Conservation (phyloP, 30 jellyfish, hydroid and myxozoan genomes). For the Turritopsis dohrnii region DNA sequence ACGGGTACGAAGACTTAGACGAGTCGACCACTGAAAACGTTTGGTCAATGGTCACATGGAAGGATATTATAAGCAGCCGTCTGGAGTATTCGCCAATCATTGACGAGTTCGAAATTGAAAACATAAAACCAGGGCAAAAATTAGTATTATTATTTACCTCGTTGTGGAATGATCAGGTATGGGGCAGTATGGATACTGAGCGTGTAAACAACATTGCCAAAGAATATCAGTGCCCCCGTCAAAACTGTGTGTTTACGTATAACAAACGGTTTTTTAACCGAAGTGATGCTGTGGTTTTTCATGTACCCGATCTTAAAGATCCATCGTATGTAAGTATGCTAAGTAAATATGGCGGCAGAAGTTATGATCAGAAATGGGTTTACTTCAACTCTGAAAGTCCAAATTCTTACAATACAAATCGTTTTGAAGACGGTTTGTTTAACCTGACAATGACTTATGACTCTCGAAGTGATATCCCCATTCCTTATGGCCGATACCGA, state of each 20-base stretch:
- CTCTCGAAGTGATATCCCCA: conserved; percentile 51
- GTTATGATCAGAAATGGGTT: background rate
- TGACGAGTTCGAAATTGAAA: background rate
- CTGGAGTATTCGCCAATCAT: background rate
- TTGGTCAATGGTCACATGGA: background rate
- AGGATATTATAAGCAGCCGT: background rate
- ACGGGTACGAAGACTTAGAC: background rate
- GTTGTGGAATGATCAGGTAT: background rate
- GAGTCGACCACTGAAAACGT: background rate
- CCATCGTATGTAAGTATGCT: background rate
- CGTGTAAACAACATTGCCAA: background rate
- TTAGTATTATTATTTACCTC: background rate
- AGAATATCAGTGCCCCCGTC: background rate
- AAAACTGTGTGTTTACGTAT: conserved; percentile 11
- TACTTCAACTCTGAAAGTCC: background rate
- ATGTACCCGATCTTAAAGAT: conserved; percentile 6
- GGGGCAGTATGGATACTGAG: background rate
- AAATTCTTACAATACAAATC: background rate
- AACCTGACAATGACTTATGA: conserved; percentile 82
- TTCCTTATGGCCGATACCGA: conserved; percentile 55
- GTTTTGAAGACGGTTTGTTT: conserved; percentile 43
- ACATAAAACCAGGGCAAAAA: background rate
- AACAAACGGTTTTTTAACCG: background rate
- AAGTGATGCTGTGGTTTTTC: conserved; percentile 13
- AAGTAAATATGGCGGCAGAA: conserved; percentile 11